Conservation (phyloP, 2,888 invertebrate genomes). For the Ctenicera cuprea region DNA sequence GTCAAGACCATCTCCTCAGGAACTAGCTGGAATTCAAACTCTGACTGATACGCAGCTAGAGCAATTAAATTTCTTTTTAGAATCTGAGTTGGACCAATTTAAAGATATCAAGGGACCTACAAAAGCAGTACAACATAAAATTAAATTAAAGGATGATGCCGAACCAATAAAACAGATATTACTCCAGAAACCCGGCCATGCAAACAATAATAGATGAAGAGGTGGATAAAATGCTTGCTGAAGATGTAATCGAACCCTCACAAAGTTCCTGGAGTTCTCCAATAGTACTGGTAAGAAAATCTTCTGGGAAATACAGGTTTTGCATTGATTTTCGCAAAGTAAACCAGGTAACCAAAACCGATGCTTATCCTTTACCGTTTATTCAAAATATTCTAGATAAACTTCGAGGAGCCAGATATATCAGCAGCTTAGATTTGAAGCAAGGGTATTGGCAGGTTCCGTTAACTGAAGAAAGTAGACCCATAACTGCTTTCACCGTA, state of each 20-base stretch:
- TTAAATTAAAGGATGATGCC: too few species aligned
- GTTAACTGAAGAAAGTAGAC: constrained; percentile 45
- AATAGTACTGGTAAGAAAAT: constrained; percentile 22
- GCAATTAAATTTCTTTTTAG: neutral
- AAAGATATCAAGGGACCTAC: neutral
- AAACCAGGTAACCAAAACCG: constrained; percentile 53
- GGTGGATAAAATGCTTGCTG: too few species aligned
- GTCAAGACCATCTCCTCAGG: neutral
- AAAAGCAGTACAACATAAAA: neutral
- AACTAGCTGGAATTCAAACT: neutral
- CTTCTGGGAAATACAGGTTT: too few species aligned
- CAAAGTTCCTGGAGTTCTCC: constrained; percentile 42
- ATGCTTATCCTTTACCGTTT: constrained; percentile 60
- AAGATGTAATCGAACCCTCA: constrained; percentile 28
- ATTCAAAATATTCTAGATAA: too few species aligned
- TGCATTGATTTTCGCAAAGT: too few species aligned
- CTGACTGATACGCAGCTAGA: neutral
- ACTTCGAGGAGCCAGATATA: constrained; percentile 56
- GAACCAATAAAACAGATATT: constrained; percentile 8
- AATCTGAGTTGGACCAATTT: neutral
- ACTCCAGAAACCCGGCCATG: neutral
- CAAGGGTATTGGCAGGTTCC: constrained; percentile 61
- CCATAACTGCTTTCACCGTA: constrained; percentile 58
- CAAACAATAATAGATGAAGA: constrained; percentile 27
- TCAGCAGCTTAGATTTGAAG: constrained; percentile 57